Conservation (phyloP, 2,888 invertebrate species). For the Leptinotarsa peninsularis region DNA sequence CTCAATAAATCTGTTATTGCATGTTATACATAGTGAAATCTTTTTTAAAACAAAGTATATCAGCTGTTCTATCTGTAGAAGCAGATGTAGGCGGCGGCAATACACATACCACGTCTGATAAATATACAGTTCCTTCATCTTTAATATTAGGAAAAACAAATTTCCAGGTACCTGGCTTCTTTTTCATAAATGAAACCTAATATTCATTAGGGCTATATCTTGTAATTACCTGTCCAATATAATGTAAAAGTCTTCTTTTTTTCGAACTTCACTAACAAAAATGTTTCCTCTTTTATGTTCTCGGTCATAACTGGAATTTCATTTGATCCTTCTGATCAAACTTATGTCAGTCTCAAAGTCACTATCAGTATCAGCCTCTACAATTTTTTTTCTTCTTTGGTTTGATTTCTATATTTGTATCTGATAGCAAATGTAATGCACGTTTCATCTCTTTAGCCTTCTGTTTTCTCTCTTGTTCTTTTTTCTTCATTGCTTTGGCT, state of each 20-base stretch:
- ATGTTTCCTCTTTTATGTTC: no score
- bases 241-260: no score
- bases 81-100: neutral
- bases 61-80: neutral
- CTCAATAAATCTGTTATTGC: conserved; percentile 11
- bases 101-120: no score
- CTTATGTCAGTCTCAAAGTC: neutral
- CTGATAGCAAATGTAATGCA: neutral
- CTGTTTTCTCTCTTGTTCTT: neutral
- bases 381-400: no score
- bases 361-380: neutral
- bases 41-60: neutral
- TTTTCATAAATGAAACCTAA: neutral
- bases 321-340: no score
- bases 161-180: no score
- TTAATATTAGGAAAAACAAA: neutral
- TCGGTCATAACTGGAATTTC: no score
- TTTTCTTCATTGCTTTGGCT: neutral
- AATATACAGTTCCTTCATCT: neutral
- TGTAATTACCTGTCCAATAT: no score
- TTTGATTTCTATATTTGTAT: neutral
- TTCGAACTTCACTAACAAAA: no score
- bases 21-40: conserved; percentile 16
- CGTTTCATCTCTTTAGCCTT: conserved; percentile 1
- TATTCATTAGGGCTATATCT: no score